Percentiles rank a stretch among this genome's conserved stretches.
Evolutionary conservation across 2,797 vertebrate species (phyloP).

Genomic region (Epinephelus malabaricus): DNA sequence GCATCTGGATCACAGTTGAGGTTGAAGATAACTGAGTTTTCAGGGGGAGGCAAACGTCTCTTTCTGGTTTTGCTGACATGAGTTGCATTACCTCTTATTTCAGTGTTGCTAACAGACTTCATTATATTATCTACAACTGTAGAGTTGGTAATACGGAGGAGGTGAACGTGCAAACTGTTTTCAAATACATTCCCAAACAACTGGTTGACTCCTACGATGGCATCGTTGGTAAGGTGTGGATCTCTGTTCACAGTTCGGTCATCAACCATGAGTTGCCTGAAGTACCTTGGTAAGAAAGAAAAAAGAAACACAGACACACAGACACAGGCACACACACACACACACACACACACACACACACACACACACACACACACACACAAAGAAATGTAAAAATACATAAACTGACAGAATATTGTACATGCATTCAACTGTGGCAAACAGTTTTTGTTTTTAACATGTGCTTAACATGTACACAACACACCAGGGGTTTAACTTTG

Average conservation of each 20-base stretch:
- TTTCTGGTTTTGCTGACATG: no score
- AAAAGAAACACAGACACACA: neutral
- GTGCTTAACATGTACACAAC: no score
- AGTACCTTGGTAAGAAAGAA: neutral
- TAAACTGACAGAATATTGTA: neutral
- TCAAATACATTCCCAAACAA: rapidly evolving
- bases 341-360: no score
- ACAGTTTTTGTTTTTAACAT: no score
- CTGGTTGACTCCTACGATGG: neutral
- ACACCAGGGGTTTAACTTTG: no score
- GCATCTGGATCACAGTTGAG: constrained; percentile 43
- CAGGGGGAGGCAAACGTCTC: no score
- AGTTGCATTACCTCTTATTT: no score
- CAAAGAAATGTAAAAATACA: neutral
- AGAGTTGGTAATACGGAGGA: no score
- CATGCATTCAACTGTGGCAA: neutral
- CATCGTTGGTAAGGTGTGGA: neutral
- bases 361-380: neutral
- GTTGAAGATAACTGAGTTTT: neutral
- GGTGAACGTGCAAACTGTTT: rapidly evolving
- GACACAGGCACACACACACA: neutral
- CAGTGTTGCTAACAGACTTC: no score
- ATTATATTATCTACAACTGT: no score
- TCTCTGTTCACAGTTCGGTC: neutral
- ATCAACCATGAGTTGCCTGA: neutral